phyloP scores from a whole-genome alignment of 2,888 invertebrate species.

The Cephus sareptanus region DNA sequence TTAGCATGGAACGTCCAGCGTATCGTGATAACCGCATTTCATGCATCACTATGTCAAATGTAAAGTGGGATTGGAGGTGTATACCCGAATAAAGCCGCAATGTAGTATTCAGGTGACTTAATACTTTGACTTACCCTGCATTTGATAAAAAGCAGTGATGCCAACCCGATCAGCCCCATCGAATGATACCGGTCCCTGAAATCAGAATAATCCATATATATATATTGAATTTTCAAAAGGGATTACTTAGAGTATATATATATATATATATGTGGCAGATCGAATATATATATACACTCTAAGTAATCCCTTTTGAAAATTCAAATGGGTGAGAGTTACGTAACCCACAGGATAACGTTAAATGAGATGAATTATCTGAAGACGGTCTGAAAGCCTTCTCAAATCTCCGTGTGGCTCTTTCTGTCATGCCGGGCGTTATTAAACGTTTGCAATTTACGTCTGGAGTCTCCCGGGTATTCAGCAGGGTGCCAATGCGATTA shows the following conservation, averaged over 20 bases:
- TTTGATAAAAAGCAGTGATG: conserved; percentile 87
- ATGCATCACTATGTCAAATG: conserved; percentile 2
- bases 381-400: conserved; percentile 9
- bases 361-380: conserved; percentile 12
- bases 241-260: too few relatives aligned
- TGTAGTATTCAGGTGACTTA: conserved; percentile 1
- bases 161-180: conserved; percentile 90
- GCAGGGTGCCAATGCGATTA: neutral
- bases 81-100: neutral
- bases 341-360: neutral
- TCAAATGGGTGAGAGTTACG: conserved; percentile 4
- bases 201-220: conserved; percentile 18
- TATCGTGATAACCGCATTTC: neutral
- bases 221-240: too few relatives aligned
- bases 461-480: neutral
- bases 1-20: conserved; percentile 10
- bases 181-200: conserved; percentile 90
- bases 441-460: neutral
- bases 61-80: neutral
- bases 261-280: too few relatives aligned
- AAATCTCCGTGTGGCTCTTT: neutral
- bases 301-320: neutral
- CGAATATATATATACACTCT: too few relatives aligned
- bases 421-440: neutral
- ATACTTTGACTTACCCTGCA: conserved; percentile 75